These are phyloP conservation scores for Mechanitis messenoides DNA, from an alignment of 2,888 invertebrate species.

Conservation along the genomic window DNA sequence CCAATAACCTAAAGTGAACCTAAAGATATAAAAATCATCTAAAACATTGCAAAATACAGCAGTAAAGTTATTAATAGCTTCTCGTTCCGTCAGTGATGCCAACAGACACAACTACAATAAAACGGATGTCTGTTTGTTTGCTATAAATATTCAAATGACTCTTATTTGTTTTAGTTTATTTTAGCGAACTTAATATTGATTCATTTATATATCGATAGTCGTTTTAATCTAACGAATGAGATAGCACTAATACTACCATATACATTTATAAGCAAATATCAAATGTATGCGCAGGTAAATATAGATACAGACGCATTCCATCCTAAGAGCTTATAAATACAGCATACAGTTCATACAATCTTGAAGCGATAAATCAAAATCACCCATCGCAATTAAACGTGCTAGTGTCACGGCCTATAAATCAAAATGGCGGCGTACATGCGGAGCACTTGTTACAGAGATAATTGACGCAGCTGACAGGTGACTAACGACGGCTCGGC, in stretches of 20 bases:
- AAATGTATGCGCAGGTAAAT: neutral
- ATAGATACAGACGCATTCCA: neutral
- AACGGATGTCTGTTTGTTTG: neutral
- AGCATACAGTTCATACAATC: constrained; percentile 22
- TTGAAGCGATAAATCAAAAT: constrained; percentile 31
- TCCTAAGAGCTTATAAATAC: constrained; percentile 19
- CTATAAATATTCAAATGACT: neutral
- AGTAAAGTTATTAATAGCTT: constrained; percentile 21
- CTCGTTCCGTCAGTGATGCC: constrained; percentile 11
- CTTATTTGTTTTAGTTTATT: too few species aligned
- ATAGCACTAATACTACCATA: too few species aligned
- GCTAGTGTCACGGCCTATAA: constrained; percentile 29
- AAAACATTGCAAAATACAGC: constrained; percentile 13
- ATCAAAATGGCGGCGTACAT: constrained; percentile 26
- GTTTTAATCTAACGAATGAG: too few species aligned
- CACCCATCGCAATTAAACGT: constrained; percentile 33
- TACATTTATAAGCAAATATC: neutral
- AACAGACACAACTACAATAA: constrained; percentile 1
- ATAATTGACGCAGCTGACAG: constrained; percentile 21
- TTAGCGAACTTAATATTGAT: too few species aligned
- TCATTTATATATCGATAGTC: too few species aligned
- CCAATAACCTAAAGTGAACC: constrained; percentile 5
- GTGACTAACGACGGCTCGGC: constrained; percentile 9
- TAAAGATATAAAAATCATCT: constrained; percentile 8
- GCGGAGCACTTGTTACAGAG: constrained; percentile 21